Percentiles rank a stretch among this genome's conserved stretches.
Conservation (phyloP, 2,888 invertebrate genomes). For the Diplolepis rosae region DNA sequence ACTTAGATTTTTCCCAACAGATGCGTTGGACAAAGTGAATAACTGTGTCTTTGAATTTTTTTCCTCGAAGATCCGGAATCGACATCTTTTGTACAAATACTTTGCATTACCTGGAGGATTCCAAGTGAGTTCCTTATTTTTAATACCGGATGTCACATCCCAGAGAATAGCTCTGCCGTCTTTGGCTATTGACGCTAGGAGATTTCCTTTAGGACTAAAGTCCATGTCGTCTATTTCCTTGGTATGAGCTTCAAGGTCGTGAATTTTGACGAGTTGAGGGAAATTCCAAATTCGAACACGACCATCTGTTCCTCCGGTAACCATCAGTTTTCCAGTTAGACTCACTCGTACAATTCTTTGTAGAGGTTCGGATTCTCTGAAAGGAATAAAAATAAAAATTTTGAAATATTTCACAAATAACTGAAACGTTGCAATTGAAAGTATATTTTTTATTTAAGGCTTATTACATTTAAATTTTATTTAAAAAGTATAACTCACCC, state of each 20-base stretch:
- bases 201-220: conserved; percentile 86
- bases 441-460: too few relatives aligned
- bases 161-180: conserved; percentile 90
- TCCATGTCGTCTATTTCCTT: conserved; percentile 97
- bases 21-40: conserved; percentile 88
- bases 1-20: conserved; percentile 83
- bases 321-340: conserved; percentile 85
- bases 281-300: conserved; percentile 91
- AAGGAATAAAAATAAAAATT: not conserved
- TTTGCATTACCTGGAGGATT: conserved; percentile 81
- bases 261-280: conserved; percentile 83
- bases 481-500: conserved; percentile 75
- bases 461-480: too few relatives aligned
- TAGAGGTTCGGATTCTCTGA: conserved; percentile 82
- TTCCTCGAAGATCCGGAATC: conserved; percentile 78
- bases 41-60: conserved; percentile 79
- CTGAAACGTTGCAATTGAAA: too few relatives aligned
- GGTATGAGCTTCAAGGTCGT: conserved; percentile 85
- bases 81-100: conserved; percentile 88
- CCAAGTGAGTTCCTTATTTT: conserved; percentile 84
- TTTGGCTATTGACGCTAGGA: conserved; percentile 89
- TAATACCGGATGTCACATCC: conserved; percentile 81
- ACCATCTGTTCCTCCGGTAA: conserved; percentile 94
- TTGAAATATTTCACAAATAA: too few relatives aligned
- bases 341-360: conserved; percentile 91